Evolutionary conservation across 2,113 vertebrate genomes (phyloP).

Genomic region (Chaenocephalus aceratus): DNA sequence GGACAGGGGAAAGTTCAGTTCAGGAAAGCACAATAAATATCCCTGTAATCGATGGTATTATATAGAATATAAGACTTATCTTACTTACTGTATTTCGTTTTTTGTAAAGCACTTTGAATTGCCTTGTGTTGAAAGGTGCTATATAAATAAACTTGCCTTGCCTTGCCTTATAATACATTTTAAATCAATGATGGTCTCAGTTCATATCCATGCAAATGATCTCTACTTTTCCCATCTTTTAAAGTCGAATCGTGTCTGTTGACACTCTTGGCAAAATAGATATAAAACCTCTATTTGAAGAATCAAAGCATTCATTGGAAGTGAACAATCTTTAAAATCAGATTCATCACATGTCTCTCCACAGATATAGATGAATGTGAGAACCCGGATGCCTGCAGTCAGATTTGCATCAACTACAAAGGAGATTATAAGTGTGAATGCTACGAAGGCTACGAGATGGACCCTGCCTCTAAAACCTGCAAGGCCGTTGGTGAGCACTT

Average conservation of each 20-base stretch:
- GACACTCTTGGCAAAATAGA: not conserved
- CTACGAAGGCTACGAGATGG: conserved; percentile 97
- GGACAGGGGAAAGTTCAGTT: not conserved
- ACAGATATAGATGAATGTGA: conserved; percentile 98
- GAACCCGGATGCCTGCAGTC: conserved; percentile 96
- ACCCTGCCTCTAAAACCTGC: conserved; percentile 94
- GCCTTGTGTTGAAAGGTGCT: no score
- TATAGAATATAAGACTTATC: not conserved
- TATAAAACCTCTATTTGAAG: not conserved
- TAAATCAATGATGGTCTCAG: not conserved
- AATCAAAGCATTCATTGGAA: not conserved
- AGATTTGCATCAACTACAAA: conserved; percentile 99
- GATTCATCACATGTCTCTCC: conserved; percentile 44
- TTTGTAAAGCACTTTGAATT: no score
- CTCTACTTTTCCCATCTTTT: not conserved
- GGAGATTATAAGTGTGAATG: conserved; percentile 98
- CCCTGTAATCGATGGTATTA: not conserved
- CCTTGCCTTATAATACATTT: not conserved
- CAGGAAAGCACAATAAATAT: not conserved
- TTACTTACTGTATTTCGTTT: no score
- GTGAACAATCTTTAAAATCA: not conserved
- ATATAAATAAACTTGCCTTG: no score
- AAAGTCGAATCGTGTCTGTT: not conserved
- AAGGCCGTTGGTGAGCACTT: conserved; percentile 94
- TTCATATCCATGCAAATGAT: not conserved